These are phyloP conservation scores for Hetaerina titia DNA, from an alignment of 2,888 invertebrate genomes.

Conservation along the genomic window DNA sequence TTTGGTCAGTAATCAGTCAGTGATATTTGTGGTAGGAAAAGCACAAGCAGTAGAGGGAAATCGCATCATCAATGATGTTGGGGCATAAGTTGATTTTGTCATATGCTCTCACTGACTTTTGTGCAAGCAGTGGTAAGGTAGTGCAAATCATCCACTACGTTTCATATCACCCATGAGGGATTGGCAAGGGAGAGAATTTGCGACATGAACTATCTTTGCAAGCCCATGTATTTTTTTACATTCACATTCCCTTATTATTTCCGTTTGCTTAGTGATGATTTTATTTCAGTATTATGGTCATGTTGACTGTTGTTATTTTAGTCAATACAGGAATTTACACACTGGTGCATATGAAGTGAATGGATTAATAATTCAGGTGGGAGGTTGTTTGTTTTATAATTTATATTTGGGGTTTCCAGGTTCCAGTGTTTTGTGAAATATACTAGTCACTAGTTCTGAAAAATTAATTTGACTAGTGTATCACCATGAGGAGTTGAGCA, in stretches of 20 bases:
- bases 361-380: neutral
- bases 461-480: neutral
- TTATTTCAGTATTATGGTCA: neutral
- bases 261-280: neutral
- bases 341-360: neutral
- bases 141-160: neutral
- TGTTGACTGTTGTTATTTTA: neutral
- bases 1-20: neutral
- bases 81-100: neutral
- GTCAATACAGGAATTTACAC: neutral
- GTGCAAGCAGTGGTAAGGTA: neutral
- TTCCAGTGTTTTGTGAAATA: neutral
- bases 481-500: neutral
- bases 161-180: constrained; percentile 9
- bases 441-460: neutral
- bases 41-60: constrained; percentile 7
- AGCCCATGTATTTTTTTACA: neutral
- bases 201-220: neutral
- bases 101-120: constrained; percentile 6
- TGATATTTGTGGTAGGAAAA: constrained; percentile 9
- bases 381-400: neutral
- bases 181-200: neutral
- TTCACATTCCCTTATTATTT: neutral
- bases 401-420: neutral
- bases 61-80: neutral